Evolutionary conservation across 2,113 vertebrate genomes (phyloP).

Genomic region (Pipra filicauda): DNA sequence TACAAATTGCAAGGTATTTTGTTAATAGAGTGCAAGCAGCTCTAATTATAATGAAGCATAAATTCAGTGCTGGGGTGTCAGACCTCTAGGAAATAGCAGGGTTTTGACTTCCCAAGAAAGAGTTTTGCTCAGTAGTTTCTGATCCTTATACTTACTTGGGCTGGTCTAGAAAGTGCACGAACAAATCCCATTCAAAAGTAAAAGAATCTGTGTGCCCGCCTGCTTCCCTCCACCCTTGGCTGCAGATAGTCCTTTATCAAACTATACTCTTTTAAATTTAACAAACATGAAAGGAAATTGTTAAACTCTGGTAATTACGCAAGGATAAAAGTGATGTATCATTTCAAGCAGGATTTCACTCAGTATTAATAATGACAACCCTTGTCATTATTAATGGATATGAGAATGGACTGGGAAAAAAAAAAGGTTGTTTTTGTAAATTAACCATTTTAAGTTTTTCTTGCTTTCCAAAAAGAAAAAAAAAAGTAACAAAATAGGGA

Average conservation of each 20-base stretch:
- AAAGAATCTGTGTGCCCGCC: not conserved
- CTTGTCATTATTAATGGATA: not conserved
- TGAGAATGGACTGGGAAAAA: not conserved
- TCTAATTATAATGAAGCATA: not conserved
- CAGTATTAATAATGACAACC: not conserved
- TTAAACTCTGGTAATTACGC: not conserved
- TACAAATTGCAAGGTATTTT: slow-evolving; percentile 10
- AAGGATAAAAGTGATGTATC: not conserved
- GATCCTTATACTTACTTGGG: not conserved
- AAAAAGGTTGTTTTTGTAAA: no score
- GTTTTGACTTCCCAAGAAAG: not conserved
- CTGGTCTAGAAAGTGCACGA: not conserved
- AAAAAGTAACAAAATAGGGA: not conserved
- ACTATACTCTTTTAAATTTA: not conserved
- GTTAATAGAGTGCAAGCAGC: slow-evolving; percentile 7
- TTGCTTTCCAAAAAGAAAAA: not conserved
- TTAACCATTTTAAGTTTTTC: not conserved
- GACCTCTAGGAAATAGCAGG: not conserved
- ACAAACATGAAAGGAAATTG: not conserved
- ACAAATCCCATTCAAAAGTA: slow-evolving; percentile 43
- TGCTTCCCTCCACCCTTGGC: not conserved
- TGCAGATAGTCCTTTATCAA: not conserved
- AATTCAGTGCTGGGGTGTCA: not conserved
- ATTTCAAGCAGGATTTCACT: not conserved
- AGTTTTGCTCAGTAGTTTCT: not conserved